A percentile compares a stretch with the other conserved stretches of the same genome.
Conservation (phyloP, 2,113 vertebrate genomes). For the Nycticorax nycticorax region DNA sequence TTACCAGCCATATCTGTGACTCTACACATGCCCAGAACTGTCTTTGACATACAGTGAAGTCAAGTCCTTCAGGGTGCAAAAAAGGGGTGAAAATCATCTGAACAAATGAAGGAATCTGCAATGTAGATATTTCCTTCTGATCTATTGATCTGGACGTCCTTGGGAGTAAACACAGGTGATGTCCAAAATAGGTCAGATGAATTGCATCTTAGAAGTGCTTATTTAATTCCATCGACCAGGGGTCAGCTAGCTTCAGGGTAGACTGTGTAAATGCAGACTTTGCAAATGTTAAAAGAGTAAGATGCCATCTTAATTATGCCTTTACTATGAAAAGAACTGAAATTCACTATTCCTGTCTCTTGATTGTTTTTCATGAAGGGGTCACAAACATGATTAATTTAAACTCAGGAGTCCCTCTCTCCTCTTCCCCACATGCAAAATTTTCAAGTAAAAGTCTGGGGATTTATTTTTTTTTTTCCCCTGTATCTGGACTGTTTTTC, state of each 20-base stretch:
- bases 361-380: background rate
- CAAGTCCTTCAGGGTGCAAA: background rate
- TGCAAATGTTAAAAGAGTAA: background rate
- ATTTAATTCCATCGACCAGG: background rate
- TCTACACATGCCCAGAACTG: background rate
- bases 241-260: background rate
- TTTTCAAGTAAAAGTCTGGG: background rate
- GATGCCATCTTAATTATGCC: background rate
- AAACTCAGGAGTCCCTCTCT: background rate
- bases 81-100: background rate
- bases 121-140: background rate
- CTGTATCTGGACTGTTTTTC: background rate
- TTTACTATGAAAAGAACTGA: background rate
- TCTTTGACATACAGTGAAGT: background rate
- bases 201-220: background rate
- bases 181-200: background rate
- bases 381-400: background rate
- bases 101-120: background rate
- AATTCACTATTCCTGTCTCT: background rate
- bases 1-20: background rate
- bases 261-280: background rate
- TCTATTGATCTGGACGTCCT: background rate
- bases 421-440: background rate
- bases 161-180: background rate
- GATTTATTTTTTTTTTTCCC: background rate